Percentiles rank a stretch among this genome's conserved stretches.
Conservation (phyloP, 2,113 vertebrate species). For the Pionites leucogaster region DNA sequence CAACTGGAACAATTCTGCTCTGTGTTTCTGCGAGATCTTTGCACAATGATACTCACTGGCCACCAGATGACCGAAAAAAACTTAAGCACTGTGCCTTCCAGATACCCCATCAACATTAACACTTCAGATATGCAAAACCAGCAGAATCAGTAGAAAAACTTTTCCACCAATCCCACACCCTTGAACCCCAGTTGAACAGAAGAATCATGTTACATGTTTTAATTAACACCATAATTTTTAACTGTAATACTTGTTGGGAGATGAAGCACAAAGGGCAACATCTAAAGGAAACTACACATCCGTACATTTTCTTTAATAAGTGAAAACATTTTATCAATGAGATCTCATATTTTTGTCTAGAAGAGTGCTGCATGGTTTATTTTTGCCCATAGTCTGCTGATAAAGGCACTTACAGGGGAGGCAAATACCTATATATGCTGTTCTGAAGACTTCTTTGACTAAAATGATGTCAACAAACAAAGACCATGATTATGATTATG, state of each 20-base stretch:
- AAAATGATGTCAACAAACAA: neutral
- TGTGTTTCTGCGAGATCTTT: neutral
- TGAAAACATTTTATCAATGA: neutral
- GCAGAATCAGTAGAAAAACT: neutral
- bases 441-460: neutral
- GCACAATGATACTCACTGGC: rapidly evolving
- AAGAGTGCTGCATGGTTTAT: neutral
- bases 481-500: neutral
- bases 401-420: neutral
- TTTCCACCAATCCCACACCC: neutral
- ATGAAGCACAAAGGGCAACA: neutral
- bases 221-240: neutral
- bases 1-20: neutral
- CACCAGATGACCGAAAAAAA: neutral
- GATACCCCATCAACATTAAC: neutral
- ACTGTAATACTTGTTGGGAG: neutral
- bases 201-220: neutral
- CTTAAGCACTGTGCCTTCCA: neutral
- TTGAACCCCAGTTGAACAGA: neutral
- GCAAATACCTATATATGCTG: neutral
- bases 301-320: neutral
- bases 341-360: neutral
- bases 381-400: neutral
- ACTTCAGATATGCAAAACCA: rapidly evolving
- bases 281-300: neutral